phyloP scores from a whole-genome alignment of 2,113 vertebrate species.

The Notothenia rossii region DNA sequence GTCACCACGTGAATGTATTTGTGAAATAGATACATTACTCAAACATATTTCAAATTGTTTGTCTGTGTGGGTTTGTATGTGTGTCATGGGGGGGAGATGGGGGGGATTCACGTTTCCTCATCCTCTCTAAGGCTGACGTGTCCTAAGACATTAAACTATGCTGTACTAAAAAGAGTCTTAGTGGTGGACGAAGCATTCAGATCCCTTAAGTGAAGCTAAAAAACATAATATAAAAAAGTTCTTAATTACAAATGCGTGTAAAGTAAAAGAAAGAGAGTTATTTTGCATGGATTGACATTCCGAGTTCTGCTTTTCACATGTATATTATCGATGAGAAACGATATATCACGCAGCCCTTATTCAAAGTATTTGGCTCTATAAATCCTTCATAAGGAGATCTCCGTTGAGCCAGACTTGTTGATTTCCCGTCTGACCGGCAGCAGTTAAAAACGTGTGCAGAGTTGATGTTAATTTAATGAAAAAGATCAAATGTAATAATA shows the following conservation, averaged over 20 bases:
- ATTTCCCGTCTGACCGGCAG: not conserved
- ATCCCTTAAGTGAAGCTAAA: not conserved
- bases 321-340: too few relatives aligned
- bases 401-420: not conserved
- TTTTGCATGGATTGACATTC: too few relatives aligned
- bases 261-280: not conserved
- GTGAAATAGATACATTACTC: not conserved
- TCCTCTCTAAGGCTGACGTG: constrained; percentile 53
- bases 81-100: not conserved
- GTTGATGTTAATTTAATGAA: constrained; percentile 41
- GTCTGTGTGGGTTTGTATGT: constrained; percentile 3
- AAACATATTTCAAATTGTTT: not conserved
- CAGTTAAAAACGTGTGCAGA: constrained; percentile 15
- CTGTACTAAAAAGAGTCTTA: not conserved
- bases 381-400: not conserved
- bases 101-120: constrained; percentile 28
- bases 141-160: constrained; percentile 5
- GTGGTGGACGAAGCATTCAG: not conserved
- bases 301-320: not conserved
- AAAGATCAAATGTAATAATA: constrained; percentile 13
- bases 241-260: too few relatives aligned
- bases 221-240: not conserved
- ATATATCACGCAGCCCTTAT: too few relatives aligned
- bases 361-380: not conserved
- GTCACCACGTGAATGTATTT: not conserved